A percentile compares a stretch with the other conserved stretches of the same genome.
phyloP scores from a whole-genome alignment of 2,113 vertebrate genomes.

The Nanger granti region DNA sequence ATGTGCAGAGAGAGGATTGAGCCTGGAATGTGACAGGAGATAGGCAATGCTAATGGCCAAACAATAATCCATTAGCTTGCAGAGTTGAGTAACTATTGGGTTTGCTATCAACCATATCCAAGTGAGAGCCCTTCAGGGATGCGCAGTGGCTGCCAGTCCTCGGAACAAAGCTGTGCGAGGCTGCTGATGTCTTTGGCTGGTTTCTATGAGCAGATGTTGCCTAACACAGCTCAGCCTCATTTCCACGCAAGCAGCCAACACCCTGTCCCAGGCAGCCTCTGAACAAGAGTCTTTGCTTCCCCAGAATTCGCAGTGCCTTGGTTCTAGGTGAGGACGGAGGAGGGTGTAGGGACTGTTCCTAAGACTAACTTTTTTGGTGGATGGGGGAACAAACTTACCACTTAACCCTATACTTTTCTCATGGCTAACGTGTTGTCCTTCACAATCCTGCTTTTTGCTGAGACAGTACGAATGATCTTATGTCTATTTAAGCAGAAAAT shows the following conservation, averaged over 20 bases:
- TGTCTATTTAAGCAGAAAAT: background rate
- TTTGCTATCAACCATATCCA: constrained; percentile 31
- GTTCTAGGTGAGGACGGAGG: background rate
- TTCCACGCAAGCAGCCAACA: background rate
- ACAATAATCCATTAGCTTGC: constrained; percentile 16
- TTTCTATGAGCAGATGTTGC: constrained; percentile 53
- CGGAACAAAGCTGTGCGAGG: constrained; percentile 1
- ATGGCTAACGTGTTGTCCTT: background rate
- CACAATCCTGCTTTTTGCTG: background rate
- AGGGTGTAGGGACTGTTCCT: background rate
- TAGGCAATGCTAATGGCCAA: constrained; percentile 6
- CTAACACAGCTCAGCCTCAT: background rate
- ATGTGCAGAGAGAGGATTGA: background rate
- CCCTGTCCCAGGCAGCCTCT: background rate
- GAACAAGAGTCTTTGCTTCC: background rate
- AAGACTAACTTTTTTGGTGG: background rate
- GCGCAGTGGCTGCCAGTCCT: constrained; percentile 4
- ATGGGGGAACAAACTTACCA: background rate
- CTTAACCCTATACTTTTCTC: background rate
- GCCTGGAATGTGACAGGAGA: background rate
- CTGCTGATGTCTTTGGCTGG: constrained; percentile 43
- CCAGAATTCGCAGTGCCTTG: background rate
- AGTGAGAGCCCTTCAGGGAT: constrained; percentile 54
- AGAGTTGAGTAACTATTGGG: background rate
- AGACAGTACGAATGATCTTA: background rate